phyloP scores from a whole-genome alignment of 1,140 invertebrate species.

The Neomicropteryx cornuta region DNA sequence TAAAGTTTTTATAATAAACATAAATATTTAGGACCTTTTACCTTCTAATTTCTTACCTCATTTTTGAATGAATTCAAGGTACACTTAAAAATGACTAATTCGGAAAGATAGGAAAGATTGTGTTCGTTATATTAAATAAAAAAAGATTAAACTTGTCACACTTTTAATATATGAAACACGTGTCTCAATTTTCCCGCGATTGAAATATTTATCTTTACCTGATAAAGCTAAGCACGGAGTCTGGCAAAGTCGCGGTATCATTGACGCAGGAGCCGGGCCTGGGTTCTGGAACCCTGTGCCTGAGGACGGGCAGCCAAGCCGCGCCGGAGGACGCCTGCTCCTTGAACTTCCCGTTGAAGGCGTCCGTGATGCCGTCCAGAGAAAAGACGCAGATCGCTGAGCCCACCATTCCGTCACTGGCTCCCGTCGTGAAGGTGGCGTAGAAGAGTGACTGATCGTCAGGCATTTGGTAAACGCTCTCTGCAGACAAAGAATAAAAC shows the following conservation, averaged over 20 bases:
- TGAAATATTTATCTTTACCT: too few relatives aligned
- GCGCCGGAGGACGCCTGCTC: constrained; percentile 69
- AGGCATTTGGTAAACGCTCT: constrained; percentile 75
- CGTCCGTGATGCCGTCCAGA: constrained; percentile 69
- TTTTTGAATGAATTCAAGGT: too few relatives aligned
- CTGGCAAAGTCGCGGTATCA: constrained; percentile 65
- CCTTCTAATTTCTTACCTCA: too few relatives aligned
- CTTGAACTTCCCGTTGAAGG: constrained; percentile 83
- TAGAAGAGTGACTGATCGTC: constrained; percentile 74
- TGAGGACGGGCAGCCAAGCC: constrained; percentile 57
- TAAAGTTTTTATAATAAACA: too few relatives aligned
- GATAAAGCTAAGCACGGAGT: constrained; percentile 82
- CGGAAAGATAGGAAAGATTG: too few relatives aligned
- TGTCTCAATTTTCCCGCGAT: too few relatives aligned
- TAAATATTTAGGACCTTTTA: too few relatives aligned
- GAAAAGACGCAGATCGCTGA: constrained; percentile 84
- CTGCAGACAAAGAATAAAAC: constrained; percentile 37
- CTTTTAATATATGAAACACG: too few relatives aligned
- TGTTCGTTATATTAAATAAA: too few relatives aligned
- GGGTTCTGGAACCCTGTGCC: constrained; percentile 65
- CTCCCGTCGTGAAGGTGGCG: constrained; percentile 79
- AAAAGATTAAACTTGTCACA: too few relatives aligned
- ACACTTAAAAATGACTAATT: too few relatives aligned
- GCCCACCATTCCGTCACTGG: constrained; percentile 74
- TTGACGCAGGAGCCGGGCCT: constrained; percentile 77